Evolutionary conservation across 2,888 invertebrate species (phyloP).

Genomic region (Chaetoderma sp.): DNA sequence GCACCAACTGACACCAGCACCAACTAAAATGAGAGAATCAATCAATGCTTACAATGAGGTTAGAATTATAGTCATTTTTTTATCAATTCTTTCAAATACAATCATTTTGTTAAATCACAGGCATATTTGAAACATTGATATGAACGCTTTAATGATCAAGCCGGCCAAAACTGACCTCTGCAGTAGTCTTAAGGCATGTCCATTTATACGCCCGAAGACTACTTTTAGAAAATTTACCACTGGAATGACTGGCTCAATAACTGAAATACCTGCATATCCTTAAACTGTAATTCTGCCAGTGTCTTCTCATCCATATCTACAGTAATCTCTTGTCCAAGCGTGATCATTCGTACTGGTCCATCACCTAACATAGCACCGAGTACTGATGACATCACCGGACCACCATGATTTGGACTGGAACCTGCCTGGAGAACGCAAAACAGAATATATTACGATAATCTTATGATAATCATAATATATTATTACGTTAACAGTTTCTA

Average conservation of each 20-base stretch:
- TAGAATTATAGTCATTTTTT: not conserved
- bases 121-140: too few species aligned
- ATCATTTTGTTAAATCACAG: too few species aligned
- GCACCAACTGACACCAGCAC: conserved; percentile 92
- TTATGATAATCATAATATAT: too few species aligned
- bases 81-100: too few species aligned
- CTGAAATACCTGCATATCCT: conserved; percentile 83
- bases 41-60: not conserved
- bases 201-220: too few species aligned
- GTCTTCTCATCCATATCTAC: conserved; percentile 93
- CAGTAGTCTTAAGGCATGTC: too few species aligned
- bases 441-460: too few species aligned
- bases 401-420: conserved; percentile 42
- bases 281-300: conserved; percentile 90
- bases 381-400: conserved; percentile 71
- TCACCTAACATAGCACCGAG: conserved; percentile 81
- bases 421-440: too few species aligned
- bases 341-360: conserved; percentile 90
- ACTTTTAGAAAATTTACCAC: conserved; percentile 70
- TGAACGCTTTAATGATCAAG: too few species aligned
- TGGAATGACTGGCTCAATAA: conserved; percentile 61
- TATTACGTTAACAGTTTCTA: too few species aligned
- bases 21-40: conserved; percentile 73
- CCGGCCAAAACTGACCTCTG: too few species aligned
- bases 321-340: conserved; percentile 88